These are phyloP conservation scores for Emmelina monodactyla DNA, from an alignment of 2,888 invertebrate species.

Conservation along the genomic window DNA sequence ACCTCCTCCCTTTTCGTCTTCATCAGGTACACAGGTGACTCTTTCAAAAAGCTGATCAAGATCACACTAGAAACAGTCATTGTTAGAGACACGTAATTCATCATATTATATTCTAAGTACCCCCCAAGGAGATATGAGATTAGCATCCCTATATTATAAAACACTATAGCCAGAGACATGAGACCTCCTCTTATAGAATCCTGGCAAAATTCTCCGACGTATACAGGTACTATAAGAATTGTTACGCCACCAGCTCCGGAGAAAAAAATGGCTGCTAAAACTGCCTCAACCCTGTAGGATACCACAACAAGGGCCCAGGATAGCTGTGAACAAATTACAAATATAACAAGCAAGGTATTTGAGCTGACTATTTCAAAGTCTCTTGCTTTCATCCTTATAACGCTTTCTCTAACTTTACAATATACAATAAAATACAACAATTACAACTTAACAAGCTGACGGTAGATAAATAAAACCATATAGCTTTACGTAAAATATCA, in stretches of 20 bases:
- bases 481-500: no score
- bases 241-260: constrained; percentile 30
- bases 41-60: constrained; percentile 25
- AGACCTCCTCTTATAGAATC: constrained; percentile 40
- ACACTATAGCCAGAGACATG: constrained; percentile 31
- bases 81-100: constrained; percentile 29
- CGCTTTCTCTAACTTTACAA: no score
- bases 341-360: no score
- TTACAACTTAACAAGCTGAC: no score
- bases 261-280: constrained; percentile 30
- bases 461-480: no score
- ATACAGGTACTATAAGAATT: constrained; percentile 30
- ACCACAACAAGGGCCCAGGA: constrained; percentile 30
- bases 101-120: constrained; percentile 25
- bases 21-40: constrained; percentile 39
- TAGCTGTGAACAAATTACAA: no score
- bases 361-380: no score
- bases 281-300: constrained; percentile 27
- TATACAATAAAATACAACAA: no score
- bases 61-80: constrained; percentile 22
- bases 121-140: constrained; percentile 40
- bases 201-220: constrained; percentile 37
- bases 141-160: constrained; percentile 34
- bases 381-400: no score
- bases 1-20: constrained; percentile 33